Percentiles rank a stretch among this genome's conserved stretches.
Evolutionary conservation across 92 coral and sea anemone genomes (phyloP).

Genomic region (Micromussa lordhowensis): DNA sequence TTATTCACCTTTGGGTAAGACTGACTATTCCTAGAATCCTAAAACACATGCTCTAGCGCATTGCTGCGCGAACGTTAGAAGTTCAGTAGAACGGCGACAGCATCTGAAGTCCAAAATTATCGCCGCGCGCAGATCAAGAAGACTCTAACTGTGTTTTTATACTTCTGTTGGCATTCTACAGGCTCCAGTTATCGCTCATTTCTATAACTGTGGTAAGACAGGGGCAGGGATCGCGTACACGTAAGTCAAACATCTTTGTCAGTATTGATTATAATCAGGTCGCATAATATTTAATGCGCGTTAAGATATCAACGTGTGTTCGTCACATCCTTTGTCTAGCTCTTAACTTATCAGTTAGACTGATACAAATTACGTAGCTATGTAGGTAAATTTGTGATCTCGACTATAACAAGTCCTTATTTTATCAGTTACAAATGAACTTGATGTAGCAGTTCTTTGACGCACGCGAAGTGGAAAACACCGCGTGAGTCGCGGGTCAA

Average conservation of each 20-base stretch:
- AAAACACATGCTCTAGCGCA: neutral
- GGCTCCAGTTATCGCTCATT: slow-evolving; percentile 19
- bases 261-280: neutral
- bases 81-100: neutral
- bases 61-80: neutral
- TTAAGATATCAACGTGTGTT: neutral
- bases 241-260: neutral
- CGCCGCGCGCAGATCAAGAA: neutral
- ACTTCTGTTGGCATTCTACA: neutral
- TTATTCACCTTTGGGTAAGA: slow-evolving; percentile 28
- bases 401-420: neutral
- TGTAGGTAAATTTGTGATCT: neutral
- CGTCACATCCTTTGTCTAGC: neutral
- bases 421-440: neutral
- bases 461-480: neutral
- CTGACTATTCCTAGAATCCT: neutral
- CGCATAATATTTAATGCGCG: neutral
- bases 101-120: neutral
- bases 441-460: neutral
- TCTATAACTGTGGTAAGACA: neutral
- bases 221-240: slow-evolving; percentile 15
- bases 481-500: too few relatives aligned
- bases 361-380: neutral
- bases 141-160: neutral
- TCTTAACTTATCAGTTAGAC: neutral